A percentile compares a stretch with the other conserved stretches of the same genome.
These are phyloP conservation scores for Martes martes DNA, from an alignment of 2,113 vertebrate species.

Conservation along the genomic window DNA sequence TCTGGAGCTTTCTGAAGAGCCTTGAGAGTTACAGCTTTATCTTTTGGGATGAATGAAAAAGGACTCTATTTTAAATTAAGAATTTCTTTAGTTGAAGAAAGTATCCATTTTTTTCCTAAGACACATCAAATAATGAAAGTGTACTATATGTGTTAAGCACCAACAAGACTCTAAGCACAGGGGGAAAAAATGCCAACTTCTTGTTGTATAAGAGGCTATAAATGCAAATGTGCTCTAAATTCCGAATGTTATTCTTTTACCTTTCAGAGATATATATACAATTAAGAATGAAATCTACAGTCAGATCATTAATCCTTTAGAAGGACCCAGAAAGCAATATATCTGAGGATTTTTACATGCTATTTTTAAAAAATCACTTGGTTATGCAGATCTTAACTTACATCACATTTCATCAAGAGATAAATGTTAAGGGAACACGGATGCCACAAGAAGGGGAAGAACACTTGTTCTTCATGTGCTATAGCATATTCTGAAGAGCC, in stretches of 20 bases:
- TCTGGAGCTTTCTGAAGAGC: neutral
- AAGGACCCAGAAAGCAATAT: neutral
- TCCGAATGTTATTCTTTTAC: neutral
- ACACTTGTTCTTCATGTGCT: neutral
- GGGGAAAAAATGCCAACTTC: neutral
- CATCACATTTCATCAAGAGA: neutral
- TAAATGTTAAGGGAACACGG: neutral
- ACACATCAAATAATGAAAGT: neutral
- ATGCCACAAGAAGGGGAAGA: neutral
- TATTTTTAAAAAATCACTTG: neutral
- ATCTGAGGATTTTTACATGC: neutral
- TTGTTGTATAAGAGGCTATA: neutral
- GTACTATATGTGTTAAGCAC: neutral
- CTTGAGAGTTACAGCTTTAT: neutral
- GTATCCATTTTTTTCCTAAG: neutral
- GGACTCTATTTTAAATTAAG: neutral
- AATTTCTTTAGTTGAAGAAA: neutral
- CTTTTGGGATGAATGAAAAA: neutral
- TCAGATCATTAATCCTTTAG: neutral
- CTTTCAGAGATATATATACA: neutral
- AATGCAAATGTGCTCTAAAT: neutral
- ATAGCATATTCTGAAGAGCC: neutral
- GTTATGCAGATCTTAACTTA: neutral
- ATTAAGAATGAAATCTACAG: constrained; percentile 8
- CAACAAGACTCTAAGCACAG: neutral